Evolutionary conservation across 2,113 vertebrate species (phyloP), one percentile per base, ranked within the genome.

Genomic region (Caranx ignobilis): DNA sequence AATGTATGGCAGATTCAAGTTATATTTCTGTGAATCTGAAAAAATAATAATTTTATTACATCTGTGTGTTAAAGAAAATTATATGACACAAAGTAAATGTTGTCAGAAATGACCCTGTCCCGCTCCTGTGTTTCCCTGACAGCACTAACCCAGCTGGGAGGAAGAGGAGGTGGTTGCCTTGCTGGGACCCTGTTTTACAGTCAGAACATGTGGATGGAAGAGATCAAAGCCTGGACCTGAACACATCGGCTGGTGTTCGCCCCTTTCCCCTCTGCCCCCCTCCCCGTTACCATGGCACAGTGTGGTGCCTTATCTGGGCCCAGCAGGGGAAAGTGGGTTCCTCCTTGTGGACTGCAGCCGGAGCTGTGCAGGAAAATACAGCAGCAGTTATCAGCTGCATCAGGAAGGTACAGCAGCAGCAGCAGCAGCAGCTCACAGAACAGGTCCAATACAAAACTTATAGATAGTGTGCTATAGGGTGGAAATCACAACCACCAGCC

Each of bases 191-290:
- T 72, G 31, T 74, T 78, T 70, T 52, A 62, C 48, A 77, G 79
- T 87, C 79, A 54, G 74, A 32, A 61, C 73, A 75, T 32, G 82
- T 34, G 66, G 76, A 55, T 41, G 69, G 48, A n/a, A 72, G 21
- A 76, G 73, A 76, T 85, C 83, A 88, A 86, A 88, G 73, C 37
- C 76, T 50, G 71, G 48, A 57, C 64, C 26, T 12, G 78, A 73
- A 66, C 26, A 34, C 54, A 73, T 35, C 64, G 31, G 56, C 77
- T 59, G 26, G 26, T 26, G 26, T 26, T 26, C 26, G 26, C 26
- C 71, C 71, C 37, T 60, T 59, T 39, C 37, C 62, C 75, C 31
- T 26, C 26, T 26, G 26, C 47, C 34, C 39, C 8, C 39, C 35
- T 5, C 39, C 39, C 39, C 39, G 39, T 41, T 31, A 37, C 55